Percentiles rank a stretch among this genome's conserved stretches.
Conservation (phyloP, 2,797 vertebrate species). For the Coendou prehensilis region DNA sequence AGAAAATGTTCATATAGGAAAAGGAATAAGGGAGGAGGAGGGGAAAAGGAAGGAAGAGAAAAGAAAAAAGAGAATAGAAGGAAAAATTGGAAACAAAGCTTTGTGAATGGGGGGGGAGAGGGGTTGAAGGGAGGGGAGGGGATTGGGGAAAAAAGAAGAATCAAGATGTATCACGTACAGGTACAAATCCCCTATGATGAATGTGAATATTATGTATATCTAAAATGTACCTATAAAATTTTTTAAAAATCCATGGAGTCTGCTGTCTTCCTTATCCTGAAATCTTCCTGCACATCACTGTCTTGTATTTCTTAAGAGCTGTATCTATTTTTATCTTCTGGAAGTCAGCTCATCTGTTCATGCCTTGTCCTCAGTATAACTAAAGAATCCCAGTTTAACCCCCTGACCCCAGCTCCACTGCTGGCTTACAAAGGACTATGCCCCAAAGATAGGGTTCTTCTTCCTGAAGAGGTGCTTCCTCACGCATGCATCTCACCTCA, state of each 20-base stretch:
- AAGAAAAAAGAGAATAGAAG: neutral
- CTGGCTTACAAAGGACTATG: neutral
- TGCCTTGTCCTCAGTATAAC: neutral
- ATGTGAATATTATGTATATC: neutral
- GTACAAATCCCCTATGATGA: neutral
- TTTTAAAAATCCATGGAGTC: neutral
- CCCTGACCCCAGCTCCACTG: neutral
- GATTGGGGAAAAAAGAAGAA: neutral
- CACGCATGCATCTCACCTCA: neutral
- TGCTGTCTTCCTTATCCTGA: neutral
- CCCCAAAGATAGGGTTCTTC: neutral
- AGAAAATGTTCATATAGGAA: too few species aligned
- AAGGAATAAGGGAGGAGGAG: too few species aligned
- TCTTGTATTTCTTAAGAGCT: neutral
- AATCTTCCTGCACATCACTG: neutral
- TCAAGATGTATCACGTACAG: neutral
- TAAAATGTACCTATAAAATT: neutral
- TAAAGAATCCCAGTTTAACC: neutral
- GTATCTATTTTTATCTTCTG: neutral
- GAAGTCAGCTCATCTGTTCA: neutral
- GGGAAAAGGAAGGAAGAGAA: neutral
- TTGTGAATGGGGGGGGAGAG: neutral
- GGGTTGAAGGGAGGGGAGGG: neutral
- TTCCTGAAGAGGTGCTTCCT: neutral
- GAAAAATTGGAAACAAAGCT: neutral